phyloP scores from a whole-genome alignment of 2,113 vertebrate genomes.

The Microcebus ravelobensis region DNA sequence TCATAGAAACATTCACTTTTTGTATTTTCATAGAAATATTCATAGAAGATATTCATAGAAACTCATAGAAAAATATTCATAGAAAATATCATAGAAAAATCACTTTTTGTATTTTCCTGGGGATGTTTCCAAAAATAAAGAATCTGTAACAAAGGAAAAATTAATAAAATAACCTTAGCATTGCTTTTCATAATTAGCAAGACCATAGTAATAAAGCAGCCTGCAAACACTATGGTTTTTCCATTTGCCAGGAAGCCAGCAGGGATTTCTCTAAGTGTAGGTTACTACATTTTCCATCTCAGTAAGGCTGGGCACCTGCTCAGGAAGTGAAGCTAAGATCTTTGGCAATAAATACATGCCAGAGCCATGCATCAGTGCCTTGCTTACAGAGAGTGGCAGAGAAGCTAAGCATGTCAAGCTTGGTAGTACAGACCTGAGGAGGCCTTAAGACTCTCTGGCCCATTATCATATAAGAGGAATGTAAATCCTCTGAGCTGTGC shows the following conservation, averaged over 20 bases:
- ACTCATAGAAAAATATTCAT: no score
- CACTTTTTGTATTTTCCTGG: conserved; percentile 22
- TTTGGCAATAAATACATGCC: background rate
- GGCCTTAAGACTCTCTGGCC: background rate
- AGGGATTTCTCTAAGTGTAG: background rate
- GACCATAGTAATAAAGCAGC: background rate
- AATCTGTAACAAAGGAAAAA: conserved; percentile 5
- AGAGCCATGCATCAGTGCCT: background rate
- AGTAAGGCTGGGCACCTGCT: background rate
- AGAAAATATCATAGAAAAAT: background rate
- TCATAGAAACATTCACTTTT: no score
- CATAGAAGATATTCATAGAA: no score
- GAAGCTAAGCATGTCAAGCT: background rate
- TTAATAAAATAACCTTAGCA: conserved; percentile 14
- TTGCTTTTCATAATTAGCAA: background rate
- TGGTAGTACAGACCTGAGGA: background rate
- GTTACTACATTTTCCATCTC: background rate
- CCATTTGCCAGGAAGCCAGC: background rate
- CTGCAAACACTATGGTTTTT: background rate
- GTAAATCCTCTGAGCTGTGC: background rate
- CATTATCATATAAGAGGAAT: background rate
- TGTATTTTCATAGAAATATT: no score
- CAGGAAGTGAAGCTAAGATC: background rate
- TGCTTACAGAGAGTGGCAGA: background rate
- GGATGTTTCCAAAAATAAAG: background rate